Base-by-base conservation (phyloP, 1,140 invertebrate species). In the Tetragnatha versicolor region DNA sequence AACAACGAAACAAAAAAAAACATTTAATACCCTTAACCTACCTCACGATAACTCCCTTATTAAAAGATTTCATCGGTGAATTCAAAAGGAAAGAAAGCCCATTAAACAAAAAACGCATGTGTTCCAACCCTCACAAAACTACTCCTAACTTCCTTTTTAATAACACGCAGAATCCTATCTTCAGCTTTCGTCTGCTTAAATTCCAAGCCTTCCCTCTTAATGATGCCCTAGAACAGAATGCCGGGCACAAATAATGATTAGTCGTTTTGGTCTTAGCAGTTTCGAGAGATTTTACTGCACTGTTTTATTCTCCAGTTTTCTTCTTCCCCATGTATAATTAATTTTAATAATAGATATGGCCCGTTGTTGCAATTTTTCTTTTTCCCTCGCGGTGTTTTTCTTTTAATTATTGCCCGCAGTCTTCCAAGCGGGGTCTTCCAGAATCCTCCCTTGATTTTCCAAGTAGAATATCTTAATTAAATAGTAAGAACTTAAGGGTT, bases 291-390 rank as follows among this genome's bases (percentile, higher is more conserved):
- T 69, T 69, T 53, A 69, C 66, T 42, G 49, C 66, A 55, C 14
- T 27, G 35, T 33, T 37, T 39, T 66, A 42, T 66, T 27, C 63
- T 66, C n/a, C n/a, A n/a, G n/a, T n/a, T n/a, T n/a, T n/a, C n/a
- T 69, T 20, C 35, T 12, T 63, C 60, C 27, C 66, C 14, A 12
- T 39, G 33, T 69, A 69, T 69, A 69, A 69, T 69, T 69, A 69
- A 69, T 69, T 69, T 69, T 69, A 69, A 69, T 69, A 69, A 69
- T 69, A 68, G 65, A 68, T 68, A 69, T 69, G 33, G n/a, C n/a
- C n/a, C n/a, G n/a, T 49, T 35, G 35, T 66, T 25, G 39, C 20
- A 20, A 29, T 68, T 69, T 69, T 69, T 53, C 47, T 33, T 35
- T 69, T 69, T 53, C 37, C 33, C 45, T 35, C 47, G 31, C 31